These are phyloP conservation scores for Ypsolopha sequella DNA, from an alignment of 2,888 invertebrate genomes.

Conservation along the genomic window DNA sequence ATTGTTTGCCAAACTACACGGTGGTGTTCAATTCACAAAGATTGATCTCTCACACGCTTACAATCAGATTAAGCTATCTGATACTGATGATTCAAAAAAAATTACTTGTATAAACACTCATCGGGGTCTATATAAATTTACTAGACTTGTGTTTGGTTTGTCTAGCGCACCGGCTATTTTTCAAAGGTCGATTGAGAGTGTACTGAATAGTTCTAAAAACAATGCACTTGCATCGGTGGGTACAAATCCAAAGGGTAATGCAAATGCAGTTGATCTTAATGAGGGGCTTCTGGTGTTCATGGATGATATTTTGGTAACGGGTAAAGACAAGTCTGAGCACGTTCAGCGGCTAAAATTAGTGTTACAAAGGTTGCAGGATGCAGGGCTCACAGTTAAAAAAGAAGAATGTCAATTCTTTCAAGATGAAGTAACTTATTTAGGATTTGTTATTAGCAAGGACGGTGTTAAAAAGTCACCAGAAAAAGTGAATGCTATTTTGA, in stretches of 20 bases:
- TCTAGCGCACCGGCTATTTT: conserved; percentile 9
- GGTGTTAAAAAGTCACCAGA: neutral
- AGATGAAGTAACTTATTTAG: neutral
- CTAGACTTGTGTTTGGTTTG: conserved; percentile 8
- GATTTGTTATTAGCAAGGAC: neutral
- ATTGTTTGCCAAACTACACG: conserved; percentile 6
- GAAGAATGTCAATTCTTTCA: conserved; percentile 2
- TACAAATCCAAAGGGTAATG: too few relatives aligned
- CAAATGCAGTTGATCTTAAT: too few relatives aligned
- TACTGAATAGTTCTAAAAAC: too few relatives aligned
- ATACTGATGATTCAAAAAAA: conserved; percentile 4
- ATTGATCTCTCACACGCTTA: conserved; percentile 7
- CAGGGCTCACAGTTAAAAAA: neutral
- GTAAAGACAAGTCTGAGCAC: neutral
- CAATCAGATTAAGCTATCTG: conserved; percentile 6
- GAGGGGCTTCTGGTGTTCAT: conserved; percentile 6
- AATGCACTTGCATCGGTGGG: too few relatives aligned
- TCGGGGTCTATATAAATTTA: conserved; percentile 8
- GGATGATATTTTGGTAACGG: conserved; percentile 10
- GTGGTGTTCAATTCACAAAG: conserved; percentile 8
- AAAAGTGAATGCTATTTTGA: conserved; percentile 1
- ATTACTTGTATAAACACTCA: conserved; percentile 9
- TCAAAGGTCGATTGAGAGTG: conserved; percentile 7
- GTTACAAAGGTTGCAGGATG: neutral
- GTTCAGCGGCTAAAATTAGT: neutral